A percentile compares a stretch with the other conserved stretches of the same genome.
Conservation (phyloP, 2,113 vertebrate species). For the Aythya baeri region DNA sequence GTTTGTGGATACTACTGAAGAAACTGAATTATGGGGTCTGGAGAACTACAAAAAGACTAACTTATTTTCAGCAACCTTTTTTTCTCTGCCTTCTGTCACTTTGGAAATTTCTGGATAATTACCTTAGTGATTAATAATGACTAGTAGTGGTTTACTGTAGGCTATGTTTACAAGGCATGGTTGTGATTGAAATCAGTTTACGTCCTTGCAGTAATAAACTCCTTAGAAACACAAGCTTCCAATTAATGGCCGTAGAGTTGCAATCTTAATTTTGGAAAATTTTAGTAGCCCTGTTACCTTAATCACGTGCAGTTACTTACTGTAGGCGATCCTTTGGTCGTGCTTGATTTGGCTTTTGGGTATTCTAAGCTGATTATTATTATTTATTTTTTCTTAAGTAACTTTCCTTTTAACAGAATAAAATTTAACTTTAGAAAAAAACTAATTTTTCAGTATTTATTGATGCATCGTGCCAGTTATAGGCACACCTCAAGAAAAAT, state of each 20-base stretch:
- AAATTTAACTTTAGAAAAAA: background rate
- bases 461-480: background rate
- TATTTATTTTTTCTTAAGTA: background rate
- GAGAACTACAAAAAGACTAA: background rate
- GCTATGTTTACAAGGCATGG: rapidly evolving
- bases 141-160: background rate
- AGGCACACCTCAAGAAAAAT: background rate
- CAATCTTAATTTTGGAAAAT: background rate
- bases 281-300: background rate
- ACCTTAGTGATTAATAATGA: background rate
- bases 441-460: background rate
- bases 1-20: background rate
- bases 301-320: background rate
- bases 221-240: background rate
- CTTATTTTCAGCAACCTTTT: background rate
- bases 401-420: background rate
- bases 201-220: background rate
- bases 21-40: background rate
- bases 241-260: no score
- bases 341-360: background rate
- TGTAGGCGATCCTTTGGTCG: background rate
- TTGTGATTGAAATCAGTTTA: background rate
- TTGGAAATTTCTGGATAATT: background rate
- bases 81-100: background rate
- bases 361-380: background rate